Evolutionary conservation across 1,140 invertebrate species (phyloP).

Genomic region (Drosophila persimilis): DNA sequence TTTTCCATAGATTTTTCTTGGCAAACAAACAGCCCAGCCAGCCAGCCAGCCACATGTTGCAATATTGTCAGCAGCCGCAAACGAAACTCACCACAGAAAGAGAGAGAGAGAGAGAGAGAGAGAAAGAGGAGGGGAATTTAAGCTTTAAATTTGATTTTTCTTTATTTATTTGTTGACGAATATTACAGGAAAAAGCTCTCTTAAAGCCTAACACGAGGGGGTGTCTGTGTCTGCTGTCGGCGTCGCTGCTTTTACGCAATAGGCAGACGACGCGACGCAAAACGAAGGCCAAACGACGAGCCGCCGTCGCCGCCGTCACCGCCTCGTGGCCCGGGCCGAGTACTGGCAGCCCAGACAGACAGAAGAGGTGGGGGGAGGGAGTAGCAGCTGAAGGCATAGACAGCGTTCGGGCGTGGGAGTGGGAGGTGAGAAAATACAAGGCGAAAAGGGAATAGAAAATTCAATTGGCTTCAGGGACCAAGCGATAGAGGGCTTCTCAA

Average conservation of each 20-base stretch:
- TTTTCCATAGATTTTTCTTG: too few relatives aligned
- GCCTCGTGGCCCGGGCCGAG: conserved; percentile 22
- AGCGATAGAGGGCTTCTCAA: too few relatives aligned
- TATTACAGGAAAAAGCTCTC: conserved; percentile 1
- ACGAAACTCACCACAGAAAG: conserved; percentile 55
- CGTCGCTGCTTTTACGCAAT: conserved; percentile 69
- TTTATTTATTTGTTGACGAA: too few relatives aligned
- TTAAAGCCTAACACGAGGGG: conserved; percentile 14
- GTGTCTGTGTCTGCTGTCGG: conserved; percentile 43
- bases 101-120: not conserved
- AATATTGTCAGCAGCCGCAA: conserved; percentile 25
- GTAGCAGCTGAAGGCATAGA: not conserved
- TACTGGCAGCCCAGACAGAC: conserved; percentile 48
- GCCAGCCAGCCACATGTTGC: conserved; percentile 32
- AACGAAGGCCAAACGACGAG: conserved; percentile 52
- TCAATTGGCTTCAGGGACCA: too few relatives aligned
- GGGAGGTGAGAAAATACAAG: conserved; percentile 3
- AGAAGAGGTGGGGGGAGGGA: not conserved
- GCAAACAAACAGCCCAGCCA: not conserved
- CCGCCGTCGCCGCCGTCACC: not conserved
- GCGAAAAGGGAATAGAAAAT: conserved; percentile 1
- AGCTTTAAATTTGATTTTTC: conserved; percentile 20
- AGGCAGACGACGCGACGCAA: conserved; percentile 47
- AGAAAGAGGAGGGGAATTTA: conserved; percentile 6
- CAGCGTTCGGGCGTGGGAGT: not conserved